A percentile compares a stretch with the other conserved stretches of the same genome.
Conservation (phyloP, 2,888 invertebrate species). For the Acleris sparsana region DNA sequence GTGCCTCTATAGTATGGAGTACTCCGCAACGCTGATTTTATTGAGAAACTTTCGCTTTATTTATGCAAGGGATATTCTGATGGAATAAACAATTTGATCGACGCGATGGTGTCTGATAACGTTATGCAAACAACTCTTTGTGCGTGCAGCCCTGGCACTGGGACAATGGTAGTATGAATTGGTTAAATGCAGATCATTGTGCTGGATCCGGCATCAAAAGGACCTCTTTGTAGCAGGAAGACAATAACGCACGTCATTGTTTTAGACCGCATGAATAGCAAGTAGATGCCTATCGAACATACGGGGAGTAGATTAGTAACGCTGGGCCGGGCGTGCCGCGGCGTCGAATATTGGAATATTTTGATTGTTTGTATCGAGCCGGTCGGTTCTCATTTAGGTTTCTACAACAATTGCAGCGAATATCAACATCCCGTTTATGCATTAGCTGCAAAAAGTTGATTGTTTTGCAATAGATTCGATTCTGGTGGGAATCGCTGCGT, state of each 20-base stretch:
- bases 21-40: constrained; percentile 51
- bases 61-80: constrained; percentile 3
- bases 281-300: constrained; percentile 34
- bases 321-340: constrained; percentile 12
- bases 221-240: constrained; percentile 70
- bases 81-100: constrained; percentile 41
- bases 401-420: constrained; percentile 26
- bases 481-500: constrained; percentile 45
- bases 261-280: constrained; percentile 45
- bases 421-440: constrained; percentile 44
- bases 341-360: constrained; percentile 21
- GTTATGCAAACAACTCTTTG: constrained; percentile 73
- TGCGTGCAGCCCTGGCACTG: constrained; percentile 56
- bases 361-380: constrained; percentile 24
- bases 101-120: constrained; percentile 61
- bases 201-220: constrained; percentile 65
- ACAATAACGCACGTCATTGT: constrained; percentile 66
- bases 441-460: constrained; percentile 43
- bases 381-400: constrained; percentile 13
- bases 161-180: constrained; percentile 70
- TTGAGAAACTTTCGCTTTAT: constrained; percentile 29
- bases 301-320: constrained; percentile 29
- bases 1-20: constrained; percentile 47
- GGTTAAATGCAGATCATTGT: constrained; percentile 71
- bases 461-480: constrained; percentile 46